A percentile compares a stretch with the other conserved stretches of the same genome.
Conservation (phyloP, 2,797 vertebrate species). For the Alosa sapidissima region DNA sequence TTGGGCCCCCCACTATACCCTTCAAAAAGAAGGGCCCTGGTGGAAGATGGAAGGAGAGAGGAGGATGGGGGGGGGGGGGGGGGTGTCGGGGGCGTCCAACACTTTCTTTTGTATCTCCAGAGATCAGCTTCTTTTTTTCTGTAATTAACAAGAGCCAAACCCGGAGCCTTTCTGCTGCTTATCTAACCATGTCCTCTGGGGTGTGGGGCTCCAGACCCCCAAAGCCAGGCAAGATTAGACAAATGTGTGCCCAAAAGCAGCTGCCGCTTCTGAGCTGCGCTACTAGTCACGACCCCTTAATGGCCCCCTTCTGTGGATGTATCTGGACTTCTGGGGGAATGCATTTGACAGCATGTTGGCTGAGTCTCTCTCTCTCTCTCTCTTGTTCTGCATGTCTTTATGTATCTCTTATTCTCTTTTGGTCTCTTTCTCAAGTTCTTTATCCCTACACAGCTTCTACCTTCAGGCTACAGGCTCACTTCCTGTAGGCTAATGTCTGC, state of each 20-base stretch:
- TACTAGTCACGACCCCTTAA: conserved; percentile 11
- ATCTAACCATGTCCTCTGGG: not conserved
- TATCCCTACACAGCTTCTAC: not conserved
- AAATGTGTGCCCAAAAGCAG: not conserved
- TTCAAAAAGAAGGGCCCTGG: not conserved
- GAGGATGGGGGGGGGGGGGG: not conserved
- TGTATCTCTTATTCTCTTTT: not conserved
- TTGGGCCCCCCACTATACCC: not conserved
- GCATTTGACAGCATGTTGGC: conserved; percentile 5
- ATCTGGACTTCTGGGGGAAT: conserved; percentile 4
- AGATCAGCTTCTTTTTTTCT: conserved; percentile 4
- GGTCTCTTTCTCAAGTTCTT: not conserved
- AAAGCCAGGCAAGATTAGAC: conserved; percentile 10
- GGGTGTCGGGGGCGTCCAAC: not conserved
- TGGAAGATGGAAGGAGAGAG: not conserved
- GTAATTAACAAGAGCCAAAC: conserved; percentile 21
- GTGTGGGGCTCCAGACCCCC: not conserved
- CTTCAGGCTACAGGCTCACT: not conserved
- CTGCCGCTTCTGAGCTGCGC: not conserved
- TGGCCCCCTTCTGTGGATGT: not conserved
- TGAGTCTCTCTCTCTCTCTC: not conserved
- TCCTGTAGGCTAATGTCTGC: conserved; percentile 13
- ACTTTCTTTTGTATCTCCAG: not conserved
- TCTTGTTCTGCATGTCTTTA: not conserved
- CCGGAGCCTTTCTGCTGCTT: conserved; percentile 14